Conservation (phyloP, 1,140 invertebrate species). For the Luehdorfia chinensis region DNA sequence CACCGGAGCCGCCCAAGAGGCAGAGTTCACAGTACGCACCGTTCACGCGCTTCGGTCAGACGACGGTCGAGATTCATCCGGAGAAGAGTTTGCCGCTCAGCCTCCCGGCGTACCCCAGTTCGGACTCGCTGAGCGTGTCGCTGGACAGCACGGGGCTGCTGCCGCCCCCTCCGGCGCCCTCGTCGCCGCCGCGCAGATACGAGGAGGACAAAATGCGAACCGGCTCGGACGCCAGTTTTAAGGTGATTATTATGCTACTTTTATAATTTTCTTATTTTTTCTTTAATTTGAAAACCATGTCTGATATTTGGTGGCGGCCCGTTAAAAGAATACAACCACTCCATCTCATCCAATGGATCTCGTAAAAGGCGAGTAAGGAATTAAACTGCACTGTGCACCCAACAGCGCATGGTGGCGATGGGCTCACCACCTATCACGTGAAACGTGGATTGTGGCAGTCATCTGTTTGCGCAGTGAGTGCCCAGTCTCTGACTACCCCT, state of each 20-base stretch:
- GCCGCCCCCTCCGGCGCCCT: slow-evolving; percentile 78
- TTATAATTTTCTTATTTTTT: too few relatives aligned
- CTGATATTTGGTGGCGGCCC: too few relatives aligned
- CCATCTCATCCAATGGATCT: too few relatives aligned
- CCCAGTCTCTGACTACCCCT: too few relatives aligned
- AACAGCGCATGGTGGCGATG: too few relatives aligned
- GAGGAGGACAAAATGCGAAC: slow-evolving; percentile 85
- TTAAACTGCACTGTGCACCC: too few relatives aligned
- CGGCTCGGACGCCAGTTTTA: slow-evolving; percentile 91
- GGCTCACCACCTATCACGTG: too few relatives aligned
- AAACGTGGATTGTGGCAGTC: too few relatives aligned
- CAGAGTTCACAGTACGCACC: slow-evolving; percentile 79
- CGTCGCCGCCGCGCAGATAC: slow-evolving; percentile 77
- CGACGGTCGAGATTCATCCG: slow-evolving; percentile 82
- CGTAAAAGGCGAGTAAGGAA: too few relatives aligned
- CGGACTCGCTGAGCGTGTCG: slow-evolving; percentile 78
- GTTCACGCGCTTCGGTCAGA: slow-evolving; percentile 77
- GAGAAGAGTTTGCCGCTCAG: slow-evolving; percentile 78
- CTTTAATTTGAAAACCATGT: too few relatives aligned
- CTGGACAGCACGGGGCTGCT: slow-evolving; percentile 78
- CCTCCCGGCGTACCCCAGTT: slow-evolving; percentile 79
- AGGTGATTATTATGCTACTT: slow-evolving; percentile 76
- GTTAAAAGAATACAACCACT: too few relatives aligned
- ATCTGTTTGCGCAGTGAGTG: too few relatives aligned
- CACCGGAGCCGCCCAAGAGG: slow-evolving; percentile 92